Evolutionary conservation across 1,140 invertebrate species (phyloP), one percentile per base, ranked within the genome.

Genomic region (Nasonia longicornis): DNA sequence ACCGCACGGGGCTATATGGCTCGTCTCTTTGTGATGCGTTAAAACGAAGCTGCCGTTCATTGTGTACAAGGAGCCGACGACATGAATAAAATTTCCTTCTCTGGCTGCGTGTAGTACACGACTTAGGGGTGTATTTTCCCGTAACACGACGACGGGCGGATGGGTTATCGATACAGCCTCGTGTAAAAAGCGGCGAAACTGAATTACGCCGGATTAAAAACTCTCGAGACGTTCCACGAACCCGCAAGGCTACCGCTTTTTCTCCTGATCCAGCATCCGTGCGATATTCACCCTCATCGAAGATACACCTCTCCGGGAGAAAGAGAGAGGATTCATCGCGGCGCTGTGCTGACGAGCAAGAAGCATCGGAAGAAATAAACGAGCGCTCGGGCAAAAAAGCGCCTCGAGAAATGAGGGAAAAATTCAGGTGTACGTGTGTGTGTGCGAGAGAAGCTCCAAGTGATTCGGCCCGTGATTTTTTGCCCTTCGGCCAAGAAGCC

Each of bases 381-480:
- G 64, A 67, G 64, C 10, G 14, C 26, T 2, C 8, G 10, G 45
- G 11, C 20, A 29, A 78, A 78, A 78, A 77, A 26, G 42, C 16
- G 35, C 67, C 22, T 20, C 38, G 29, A 26, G 31, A 38, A 38
- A 70, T 38, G 76, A 71, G 69, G 20, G 16, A 79, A 75, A 80
- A 80, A 80, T 71, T 29, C 38, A 79, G 67, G 69, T 80, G 78
- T 10, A 45, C n/a, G 64, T n/a, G 31, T 11, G 31, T 11, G 69
- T 80, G 79, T 20, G 66, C 14, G 64, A 64, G 66, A 74, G 45
- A 66, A 80, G 82, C 66, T 35, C 31, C 63, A 58, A 78, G 66
- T 58, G 76, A 78, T 78, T 72, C 77, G n/a, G 35, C 20, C 66
- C 22, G 69, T 2, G 38, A 45, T 73, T 74, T 80, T 80, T 80